phyloP scores from a whole-genome alignment of 2,888 invertebrate genomes.

The Platycheirus albimanus region DNA sequence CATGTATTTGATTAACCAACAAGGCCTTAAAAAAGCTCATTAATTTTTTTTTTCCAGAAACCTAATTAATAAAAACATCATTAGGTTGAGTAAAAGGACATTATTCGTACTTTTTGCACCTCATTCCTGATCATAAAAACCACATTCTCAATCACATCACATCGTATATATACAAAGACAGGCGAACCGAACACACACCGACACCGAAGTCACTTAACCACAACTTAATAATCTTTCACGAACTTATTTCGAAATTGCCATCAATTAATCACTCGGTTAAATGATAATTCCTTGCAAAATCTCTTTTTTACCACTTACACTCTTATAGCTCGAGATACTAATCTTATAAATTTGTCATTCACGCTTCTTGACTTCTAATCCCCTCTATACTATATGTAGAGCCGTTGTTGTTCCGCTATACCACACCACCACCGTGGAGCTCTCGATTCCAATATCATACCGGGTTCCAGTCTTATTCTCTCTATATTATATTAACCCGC shows the following conservation, averaged over 20 bases:
- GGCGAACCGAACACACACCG: background rate
- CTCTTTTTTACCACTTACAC: slow-evolving; percentile 65
- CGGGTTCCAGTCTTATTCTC: background rate
- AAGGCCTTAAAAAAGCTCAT: too few species aligned
- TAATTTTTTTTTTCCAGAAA: too few species aligned
- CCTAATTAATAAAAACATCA: too few species aligned
- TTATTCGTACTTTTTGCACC: too few species aligned
- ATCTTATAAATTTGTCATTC: slow-evolving; percentile 72
- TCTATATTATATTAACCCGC: background rate
- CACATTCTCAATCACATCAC: too few species aligned
- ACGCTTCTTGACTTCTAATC: slow-evolving; percentile 71
- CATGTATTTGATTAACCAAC: too few species aligned
- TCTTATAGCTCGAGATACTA: slow-evolving; percentile 47
- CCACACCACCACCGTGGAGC: slow-evolving; percentile 12
- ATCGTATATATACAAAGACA: too few species aligned
- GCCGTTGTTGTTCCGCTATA: too few species aligned
- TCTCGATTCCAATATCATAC: background rate
- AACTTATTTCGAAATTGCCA: slow-evolving; percentile 54
- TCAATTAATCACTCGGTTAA: slow-evolving; percentile 69
- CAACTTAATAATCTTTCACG: slow-evolving; percentile 48
- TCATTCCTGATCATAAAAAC: too few species aligned
- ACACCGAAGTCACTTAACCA: slow-evolving; percentile 36
- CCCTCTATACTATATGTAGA: too few species aligned
- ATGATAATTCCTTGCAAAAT: slow-evolving; percentile 58
- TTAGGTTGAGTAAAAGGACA: too few species aligned